These are phyloP conservation scores for Champsocephalus gunnari DNA, from an alignment of 2,797 vertebrate genomes.

Conservation along the genomic window DNA sequence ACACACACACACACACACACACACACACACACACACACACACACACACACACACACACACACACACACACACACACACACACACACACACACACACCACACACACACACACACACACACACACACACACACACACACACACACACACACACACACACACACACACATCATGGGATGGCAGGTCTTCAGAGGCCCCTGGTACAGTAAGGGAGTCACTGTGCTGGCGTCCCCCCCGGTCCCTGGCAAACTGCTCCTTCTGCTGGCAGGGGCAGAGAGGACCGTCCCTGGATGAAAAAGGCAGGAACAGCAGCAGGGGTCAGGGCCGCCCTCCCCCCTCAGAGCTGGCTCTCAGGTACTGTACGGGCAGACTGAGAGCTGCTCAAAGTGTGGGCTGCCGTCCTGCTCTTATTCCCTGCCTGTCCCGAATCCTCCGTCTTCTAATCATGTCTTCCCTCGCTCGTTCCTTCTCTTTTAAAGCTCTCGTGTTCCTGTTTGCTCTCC, in stretches of 20 bases:
- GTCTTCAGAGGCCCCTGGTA: constrained; percentile 68
- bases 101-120: too few relatives aligned
- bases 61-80: too few relatives aligned
- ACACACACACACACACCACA: too few relatives aligned
- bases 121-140: background rate
- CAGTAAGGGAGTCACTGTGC: constrained; percentile 62
- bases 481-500: constrained; percentile 21
- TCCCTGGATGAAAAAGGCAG: constrained; percentile 68
- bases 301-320: constrained; percentile 59
- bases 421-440: constrained; percentile 59
- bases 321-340: constrained; percentile 43
- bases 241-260: constrained; percentile 59
- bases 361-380: constrained; percentile 31
- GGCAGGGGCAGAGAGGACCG: constrained; percentile 65
- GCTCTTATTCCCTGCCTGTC: constrained; percentile 45
- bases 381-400: constrained; percentile 61
- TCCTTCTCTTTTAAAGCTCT: constrained; percentile 54
- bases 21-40: too few relatives aligned
- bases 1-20: too few relatives aligned
- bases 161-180: constrained; percentile 67
- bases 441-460: constrained; percentile 47
- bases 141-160: background rate
- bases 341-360: constrained; percentile 54
- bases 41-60: too few relatives aligned
- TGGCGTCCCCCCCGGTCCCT: constrained; percentile 57